Conservation (phyloP, 2,797 vertebrate species). For the Acanthopagrus latus region DNA sequence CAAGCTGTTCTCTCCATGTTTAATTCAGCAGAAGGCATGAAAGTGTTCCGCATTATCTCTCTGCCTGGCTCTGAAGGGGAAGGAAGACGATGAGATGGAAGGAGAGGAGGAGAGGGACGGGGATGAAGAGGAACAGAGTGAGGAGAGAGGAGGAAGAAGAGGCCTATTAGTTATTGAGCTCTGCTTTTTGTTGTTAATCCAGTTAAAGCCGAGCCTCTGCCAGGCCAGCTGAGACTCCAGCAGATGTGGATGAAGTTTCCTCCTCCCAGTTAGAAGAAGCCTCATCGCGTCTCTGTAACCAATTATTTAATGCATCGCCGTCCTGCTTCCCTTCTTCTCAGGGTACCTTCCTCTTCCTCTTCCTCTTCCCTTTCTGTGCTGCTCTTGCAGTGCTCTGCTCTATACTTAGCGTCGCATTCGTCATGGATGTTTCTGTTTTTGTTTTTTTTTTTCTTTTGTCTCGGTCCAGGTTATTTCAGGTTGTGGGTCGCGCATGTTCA, state of each 20-base stretch:
- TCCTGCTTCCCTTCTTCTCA: constrained; percentile 42
- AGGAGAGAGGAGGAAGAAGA: constrained; percentile 48
- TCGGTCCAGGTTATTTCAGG: constrained; percentile 42
- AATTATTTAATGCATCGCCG: constrained; percentile 48
- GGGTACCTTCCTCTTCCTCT: constrained; percentile 25
- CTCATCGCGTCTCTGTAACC: constrained; percentile 49
- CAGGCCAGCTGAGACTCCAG: constrained; percentile 58
- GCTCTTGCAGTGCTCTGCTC: constrained; percentile 33
- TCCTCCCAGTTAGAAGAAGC: constrained; percentile 50
- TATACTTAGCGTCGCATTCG: constrained; percentile 57
- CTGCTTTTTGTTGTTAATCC: constrained; percentile 77
- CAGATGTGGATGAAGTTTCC: constrained; percentile 62
- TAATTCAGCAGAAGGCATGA: constrained; percentile 82
- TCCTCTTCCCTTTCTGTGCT: constrained; percentile 29
- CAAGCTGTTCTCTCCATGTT: constrained; percentile 78
- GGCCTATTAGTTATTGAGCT: constrained; percentile 74
- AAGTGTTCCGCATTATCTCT: constrained; percentile 76
- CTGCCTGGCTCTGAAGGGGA: constrained; percentile 46
- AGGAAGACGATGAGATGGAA: constrained; percentile 33
- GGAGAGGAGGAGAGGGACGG: not conserved
- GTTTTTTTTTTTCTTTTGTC: not conserved
- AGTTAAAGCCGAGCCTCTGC: constrained; percentile 66
- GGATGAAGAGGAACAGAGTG: constrained; percentile 4
- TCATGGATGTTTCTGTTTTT: constrained; percentile 21
- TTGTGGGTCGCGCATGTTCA: not conserved